Conservation (phyloP, 2,113 vertebrate genomes). For the Sakesphorus luctuosus region DNA sequence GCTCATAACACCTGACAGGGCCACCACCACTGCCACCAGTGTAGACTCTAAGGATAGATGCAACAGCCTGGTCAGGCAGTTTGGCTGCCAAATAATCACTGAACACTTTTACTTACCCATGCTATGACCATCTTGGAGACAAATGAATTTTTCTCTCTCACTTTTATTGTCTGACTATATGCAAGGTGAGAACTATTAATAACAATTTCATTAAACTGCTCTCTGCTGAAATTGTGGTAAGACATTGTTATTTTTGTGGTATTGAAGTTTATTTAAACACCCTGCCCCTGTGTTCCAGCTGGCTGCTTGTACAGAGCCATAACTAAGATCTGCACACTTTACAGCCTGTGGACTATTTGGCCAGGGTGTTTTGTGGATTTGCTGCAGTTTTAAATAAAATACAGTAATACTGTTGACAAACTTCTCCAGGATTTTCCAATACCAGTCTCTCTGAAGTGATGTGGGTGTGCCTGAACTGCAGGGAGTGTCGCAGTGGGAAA, state of each 20-base stretch:
- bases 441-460: not conserved
- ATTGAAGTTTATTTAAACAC: not conserved
- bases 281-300: fast-evolving
- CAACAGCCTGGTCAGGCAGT: not conserved
- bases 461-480: not conserved
- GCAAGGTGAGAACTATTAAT: not conserved
- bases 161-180: not conserved
- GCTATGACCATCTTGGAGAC: not conserved
- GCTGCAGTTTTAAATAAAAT: not conserved
- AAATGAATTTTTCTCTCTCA: not conserved
- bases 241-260: not conserved
- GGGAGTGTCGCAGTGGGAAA: not conserved
- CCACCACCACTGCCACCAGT: fast-evolving
- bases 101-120: not conserved
- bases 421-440: fast-evolving
- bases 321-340: not conserved
- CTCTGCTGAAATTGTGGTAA: fast-evolving
- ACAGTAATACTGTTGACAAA: fast-evolving
- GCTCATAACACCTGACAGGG: fast-evolving
- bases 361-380: not conserved
- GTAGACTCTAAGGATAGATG: fast-evolving
- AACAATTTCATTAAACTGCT: not conserved
- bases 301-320: fast-evolving
- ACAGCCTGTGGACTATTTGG: not conserved
- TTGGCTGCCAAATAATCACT: not conserved